Conservation (phyloP, 2,113 vertebrate genomes). For the Emydocephalus ijimae region DNA sequence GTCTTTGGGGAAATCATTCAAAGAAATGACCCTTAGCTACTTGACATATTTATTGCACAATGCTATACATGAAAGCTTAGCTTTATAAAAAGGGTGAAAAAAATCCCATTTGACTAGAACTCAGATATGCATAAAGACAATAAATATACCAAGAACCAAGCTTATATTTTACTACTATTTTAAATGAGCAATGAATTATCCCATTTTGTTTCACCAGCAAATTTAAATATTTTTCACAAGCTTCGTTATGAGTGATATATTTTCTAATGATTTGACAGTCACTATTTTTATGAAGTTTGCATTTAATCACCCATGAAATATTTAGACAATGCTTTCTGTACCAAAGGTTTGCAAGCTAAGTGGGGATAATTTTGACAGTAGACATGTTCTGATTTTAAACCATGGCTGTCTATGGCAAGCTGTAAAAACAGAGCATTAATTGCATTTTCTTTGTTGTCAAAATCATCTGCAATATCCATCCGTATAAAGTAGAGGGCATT, state of each 20-base stretch:
- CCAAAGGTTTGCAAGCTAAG: slow-evolving; percentile 51
- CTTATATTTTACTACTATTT: slow-evolving; percentile 56
- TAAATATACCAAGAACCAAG: slow-evolving; percentile 48
- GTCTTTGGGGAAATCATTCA: slow-evolving; percentile 52
- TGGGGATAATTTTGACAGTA: slow-evolving; percentile 43
- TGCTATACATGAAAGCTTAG: slow-evolving; percentile 25
- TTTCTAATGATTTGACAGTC: slow-evolving; percentile 55
- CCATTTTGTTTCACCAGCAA: slow-evolving; percentile 43
- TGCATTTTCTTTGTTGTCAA: slow-evolving; percentile 11
- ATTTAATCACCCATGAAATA: slow-evolving; percentile 50
- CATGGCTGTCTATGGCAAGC: not conserved
- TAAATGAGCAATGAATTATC: slow-evolving; percentile 64
- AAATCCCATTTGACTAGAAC: slow-evolving; percentile 42
- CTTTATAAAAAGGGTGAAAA: slow-evolving; percentile 36
- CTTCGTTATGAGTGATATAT: slow-evolving; percentile 47
- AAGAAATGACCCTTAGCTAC: slow-evolving; percentile 34
- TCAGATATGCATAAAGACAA: slow-evolving; percentile 57
- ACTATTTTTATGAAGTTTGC: slow-evolving; percentile 45
- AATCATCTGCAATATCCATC: not conserved
- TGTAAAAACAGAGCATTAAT: not conserved
- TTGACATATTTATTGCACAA: slow-evolving; percentile 46
- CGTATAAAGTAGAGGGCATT: not conserved
- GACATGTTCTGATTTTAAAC: slow-evolving; percentile 35
- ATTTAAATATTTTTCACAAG: slow-evolving; percentile 53
- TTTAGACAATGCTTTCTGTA: slow-evolving; percentile 29